Evolutionary conservation across 2,888 invertebrate genomes (phyloP).

Genomic region (Rhamnusium bicolor): DNA sequence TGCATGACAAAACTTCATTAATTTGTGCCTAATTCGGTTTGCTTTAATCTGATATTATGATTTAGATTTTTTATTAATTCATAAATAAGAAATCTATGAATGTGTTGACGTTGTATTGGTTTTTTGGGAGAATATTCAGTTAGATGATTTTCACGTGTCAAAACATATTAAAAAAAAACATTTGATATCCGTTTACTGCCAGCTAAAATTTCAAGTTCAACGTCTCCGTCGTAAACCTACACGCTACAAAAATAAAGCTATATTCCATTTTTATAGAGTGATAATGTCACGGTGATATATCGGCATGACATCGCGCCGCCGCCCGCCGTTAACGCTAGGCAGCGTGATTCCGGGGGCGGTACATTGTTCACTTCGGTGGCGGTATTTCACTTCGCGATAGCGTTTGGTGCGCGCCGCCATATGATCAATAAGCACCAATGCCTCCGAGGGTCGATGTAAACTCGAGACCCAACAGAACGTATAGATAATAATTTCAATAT

Average conservation of each 20-base stretch:
- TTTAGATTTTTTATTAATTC: too few species aligned
- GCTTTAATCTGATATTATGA: too few species aligned
- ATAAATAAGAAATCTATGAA: too few species aligned
- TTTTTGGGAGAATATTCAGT: too few species aligned
- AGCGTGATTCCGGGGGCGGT: constrained; percentile 36
- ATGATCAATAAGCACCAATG: constrained; percentile 11
- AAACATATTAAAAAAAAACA: too few species aligned
- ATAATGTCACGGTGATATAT: constrained; percentile 33
- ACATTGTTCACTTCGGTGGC: constrained; percentile 29
- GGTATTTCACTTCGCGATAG: constrained; percentile 31
- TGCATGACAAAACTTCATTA: too few species aligned
- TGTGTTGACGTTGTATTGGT: too few species aligned
- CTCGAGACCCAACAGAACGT: not conserved
- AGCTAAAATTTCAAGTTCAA: not conserved
- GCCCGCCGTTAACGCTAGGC: constrained; percentile 44
- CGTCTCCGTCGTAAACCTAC: not conserved
- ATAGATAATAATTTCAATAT: constrained; percentile 10
- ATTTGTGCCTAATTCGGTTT: too few species aligned
- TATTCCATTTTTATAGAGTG: constrained; percentile 24
- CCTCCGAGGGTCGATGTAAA: constrained; percentile 8
- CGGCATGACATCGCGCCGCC: constrained; percentile 38
- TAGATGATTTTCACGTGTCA: too few species aligned
- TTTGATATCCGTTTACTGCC: not conserved
- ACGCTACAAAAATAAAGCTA: not conserved
- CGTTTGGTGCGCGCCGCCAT: constrained; percentile 4